Evolutionary conservation across 2,888 invertebrate genomes (phyloP).

Genomic region (Eupithecia abbreviata): DNA sequence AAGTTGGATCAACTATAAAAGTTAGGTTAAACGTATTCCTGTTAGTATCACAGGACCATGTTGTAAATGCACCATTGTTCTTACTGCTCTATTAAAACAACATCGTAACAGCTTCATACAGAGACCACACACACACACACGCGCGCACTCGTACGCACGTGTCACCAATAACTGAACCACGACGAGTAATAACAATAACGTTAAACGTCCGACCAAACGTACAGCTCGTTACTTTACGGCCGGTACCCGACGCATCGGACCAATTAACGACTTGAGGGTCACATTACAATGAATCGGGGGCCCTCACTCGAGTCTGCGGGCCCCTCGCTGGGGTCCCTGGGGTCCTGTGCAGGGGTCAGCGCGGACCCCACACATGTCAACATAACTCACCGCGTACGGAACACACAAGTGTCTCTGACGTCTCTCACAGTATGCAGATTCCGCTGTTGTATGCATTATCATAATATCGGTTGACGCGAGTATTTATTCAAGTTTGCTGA

Average conservation of each 20-base stretch:
- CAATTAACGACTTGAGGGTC: background rate
- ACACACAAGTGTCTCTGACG: background rate
- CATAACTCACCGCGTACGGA: background rate
- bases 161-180: background rate
- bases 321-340: background rate
- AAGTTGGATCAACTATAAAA: background rate
- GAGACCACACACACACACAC: too few relatives aligned
- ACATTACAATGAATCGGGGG: conserved; percentile 4
- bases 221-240: background rate
- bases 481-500: background rate
- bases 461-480: background rate
- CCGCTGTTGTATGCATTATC: background rate
- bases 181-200: background rate
- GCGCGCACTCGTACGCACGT: too few relatives aligned
- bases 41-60: background rate
- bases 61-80: background rate
- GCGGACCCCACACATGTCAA: background rate
- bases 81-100: background rate
- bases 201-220: background rate
- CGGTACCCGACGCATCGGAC: background rate
- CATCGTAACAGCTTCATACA: background rate
- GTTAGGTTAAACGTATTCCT: background rate
- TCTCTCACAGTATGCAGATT: background rate
- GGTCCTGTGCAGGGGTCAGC: background rate
- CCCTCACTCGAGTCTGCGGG: background rate